Base-by-base conservation (phyloP, 2,797 vertebrate genomes). In the Sebastes kiyomatsui region DNA sequence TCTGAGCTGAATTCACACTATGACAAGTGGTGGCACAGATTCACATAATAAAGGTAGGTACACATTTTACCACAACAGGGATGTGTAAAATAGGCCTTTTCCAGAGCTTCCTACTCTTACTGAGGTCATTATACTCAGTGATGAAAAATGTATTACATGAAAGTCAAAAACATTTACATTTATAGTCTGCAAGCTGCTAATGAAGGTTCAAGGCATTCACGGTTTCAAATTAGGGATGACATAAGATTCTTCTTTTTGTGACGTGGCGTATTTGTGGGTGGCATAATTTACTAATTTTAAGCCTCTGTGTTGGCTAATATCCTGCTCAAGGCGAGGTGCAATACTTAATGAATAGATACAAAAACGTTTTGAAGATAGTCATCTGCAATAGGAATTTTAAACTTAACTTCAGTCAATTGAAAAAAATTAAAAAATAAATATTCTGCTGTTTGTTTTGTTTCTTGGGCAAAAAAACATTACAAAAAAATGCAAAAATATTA, bases 251-350 rank as follows among this genome's bases (percentile, higher is more conserved):
- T 49, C 23, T 49, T 1, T 4, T 18, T 30, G 52, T 52, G 82
- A 46, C 14, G 55, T 54, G 5, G 10, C 3, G 13, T 56, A 2
- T 80, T 55, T 75, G 66, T 54, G 67, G 58, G 25, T 30, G 13
- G 55, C 35, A 35, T 23, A 70, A 79, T 72, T 71, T 62, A 86
- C 60, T 28, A 58, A 72, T 16, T 54, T 27, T 30, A 30, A 38
- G 27, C 54, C 18, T 61, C 54, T 67, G 60, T 33, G 56, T 35
- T 35, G 78, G 68, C 60, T 80, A 87, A 83, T 61, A 71, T 69
- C 68, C 72, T 52, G 35, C 69, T 82, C 4, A 69, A 2, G 4
- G 28, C 30, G 22, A 0, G 42, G 22, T 14, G 30, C 18, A 33
- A 61, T 4, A 25, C 18, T 54, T 33, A 2, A 35, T 28, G 23